Conservation (phyloP, 30 jellyfish, hydroid and myxozoan genomes). For the Aurelia aurita region DNA sequence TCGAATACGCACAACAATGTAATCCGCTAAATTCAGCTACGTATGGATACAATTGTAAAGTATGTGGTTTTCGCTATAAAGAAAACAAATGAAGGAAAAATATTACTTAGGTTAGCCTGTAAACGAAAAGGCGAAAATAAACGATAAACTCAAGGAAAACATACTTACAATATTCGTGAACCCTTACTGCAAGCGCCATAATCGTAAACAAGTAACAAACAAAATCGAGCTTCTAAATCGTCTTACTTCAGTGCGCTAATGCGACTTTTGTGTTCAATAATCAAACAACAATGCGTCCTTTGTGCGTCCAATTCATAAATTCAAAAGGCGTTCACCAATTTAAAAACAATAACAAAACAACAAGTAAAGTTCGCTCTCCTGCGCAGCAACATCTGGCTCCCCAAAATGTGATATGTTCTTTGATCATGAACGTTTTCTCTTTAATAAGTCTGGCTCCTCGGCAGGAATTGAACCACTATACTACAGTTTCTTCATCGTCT, state of each 20-base stretch:
- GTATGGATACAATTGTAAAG: no score
- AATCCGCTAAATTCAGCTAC: no score
- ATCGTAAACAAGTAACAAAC: background rate
- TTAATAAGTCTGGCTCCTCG: slow-evolving; percentile 23
- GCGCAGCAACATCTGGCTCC: slow-evolving; percentile 5
- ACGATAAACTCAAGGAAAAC: no score
- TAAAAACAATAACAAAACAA: background rate
- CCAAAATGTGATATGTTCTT: background rate
- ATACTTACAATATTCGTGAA: no score
- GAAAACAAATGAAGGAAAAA: no score
- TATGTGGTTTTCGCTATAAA: no score
- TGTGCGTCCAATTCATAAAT: background rate
- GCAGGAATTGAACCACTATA: slow-evolving; percentile 18
- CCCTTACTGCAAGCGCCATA: no score
- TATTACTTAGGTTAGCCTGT: no score
- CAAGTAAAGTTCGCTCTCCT: background rate
- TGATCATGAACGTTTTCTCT: background rate
- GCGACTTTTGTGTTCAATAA: background rate
- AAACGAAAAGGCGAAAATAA: no score
- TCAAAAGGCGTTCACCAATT: background rate
- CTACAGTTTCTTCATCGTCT: slow-evolving; percentile 19
- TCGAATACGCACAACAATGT: no score
- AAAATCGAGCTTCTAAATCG: background rate
- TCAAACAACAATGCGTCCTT: background rate
- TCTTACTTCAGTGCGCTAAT: background rate